Evolutionary conservation across 2,797 vertebrate genomes (phyloP), one percentile per base, ranked within the genome.

Genomic region (Otolemur crassicaudatus): DNA sequence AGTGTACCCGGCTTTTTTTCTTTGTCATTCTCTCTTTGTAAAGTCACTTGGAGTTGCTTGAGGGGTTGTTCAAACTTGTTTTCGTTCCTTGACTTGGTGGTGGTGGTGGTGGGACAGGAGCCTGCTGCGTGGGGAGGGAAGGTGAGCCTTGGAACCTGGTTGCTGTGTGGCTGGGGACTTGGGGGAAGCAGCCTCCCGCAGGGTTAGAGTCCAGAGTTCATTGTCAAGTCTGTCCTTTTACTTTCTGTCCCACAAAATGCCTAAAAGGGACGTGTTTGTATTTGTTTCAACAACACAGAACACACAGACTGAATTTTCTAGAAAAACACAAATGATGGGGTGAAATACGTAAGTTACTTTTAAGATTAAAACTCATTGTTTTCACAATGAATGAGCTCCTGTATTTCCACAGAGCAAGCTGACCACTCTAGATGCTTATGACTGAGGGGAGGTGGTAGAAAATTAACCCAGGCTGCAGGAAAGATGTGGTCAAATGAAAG

Each of bases 11-110:
- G 1, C 1, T 27, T 37, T 34, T 20, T 40, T 17, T 37, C 27
- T 56, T 40, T 37, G 56, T 61, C 25, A 13, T 9, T 27, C 19
- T 75, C 1, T 85, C 56, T 76, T 82, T 40, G 58, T 49, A 58
- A 79, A 20, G 53, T 46, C 61, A 27, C 25, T 31, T 84, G 77
- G 14, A 19, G 20, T 70, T 10, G 31, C 73, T 79, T 49, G 60
- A 53, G 56, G 27, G 23, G 17, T 81, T 77, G 49, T 56, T 72
- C 63, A 81, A 72, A 86, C 58, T 75, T 1, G 0, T 73, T 58
- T 93, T 82, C 56, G 31, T 60, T 89, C 56, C 49, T 29, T 83
- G 83, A 56, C 17, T 46, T 69, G 46, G 69, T 53, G 81, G 27
- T 43, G 40, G 40, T 49, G n/a, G 37, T 11, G 70, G 9, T 40